Conservation (phyloP, 2,888 invertebrate species). For the Synanthedon tipuliformis region DNA sequence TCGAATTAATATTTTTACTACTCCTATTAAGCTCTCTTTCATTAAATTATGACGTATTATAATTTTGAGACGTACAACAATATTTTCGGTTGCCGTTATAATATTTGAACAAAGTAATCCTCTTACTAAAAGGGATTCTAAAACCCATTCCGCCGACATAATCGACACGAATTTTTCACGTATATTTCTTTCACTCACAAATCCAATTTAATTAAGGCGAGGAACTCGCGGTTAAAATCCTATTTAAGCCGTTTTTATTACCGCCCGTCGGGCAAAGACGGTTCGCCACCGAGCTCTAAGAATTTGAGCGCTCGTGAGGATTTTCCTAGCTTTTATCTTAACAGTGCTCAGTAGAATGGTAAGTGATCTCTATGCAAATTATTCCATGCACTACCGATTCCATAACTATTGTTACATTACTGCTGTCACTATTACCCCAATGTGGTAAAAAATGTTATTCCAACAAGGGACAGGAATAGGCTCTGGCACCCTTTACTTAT, state of each 20-base stretch:
- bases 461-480: too few relatives aligned
- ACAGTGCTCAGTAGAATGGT: slow-evolving; percentile 44
- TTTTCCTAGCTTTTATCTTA: slow-evolving; percentile 59
- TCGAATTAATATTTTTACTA: too few relatives aligned
- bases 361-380: slow-evolving; percentile 57
- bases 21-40: too few relatives aligned
- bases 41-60: too few relatives aligned
- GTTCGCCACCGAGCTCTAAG: slow-evolving; percentile 58
- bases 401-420: background rate
- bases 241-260: slow-evolving; percentile 71
- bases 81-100: slow-evolving; percentile 18
- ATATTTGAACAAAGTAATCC: slow-evolving; percentile 45
- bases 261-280: slow-evolving; percentile 66
- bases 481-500: too few relatives aligned
- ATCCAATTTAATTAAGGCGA: slow-evolving; percentile 71
- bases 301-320: slow-evolving; percentile 60
- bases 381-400: slow-evolving; percentile 25
- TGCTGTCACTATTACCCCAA: too few relatives aligned
- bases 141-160: slow-evolving; percentile 58
- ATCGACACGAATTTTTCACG: slow-evolving; percentile 67
- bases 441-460: too few relatives aligned
- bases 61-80: background rate
- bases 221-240: slow-evolving; percentile 69
- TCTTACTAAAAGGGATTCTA: slow-evolving; percentile 49
- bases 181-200: slow-evolving; percentile 67